Conservation (phyloP, 2,888 invertebrate genomes). For the Eupeodes luniger region DNA sequence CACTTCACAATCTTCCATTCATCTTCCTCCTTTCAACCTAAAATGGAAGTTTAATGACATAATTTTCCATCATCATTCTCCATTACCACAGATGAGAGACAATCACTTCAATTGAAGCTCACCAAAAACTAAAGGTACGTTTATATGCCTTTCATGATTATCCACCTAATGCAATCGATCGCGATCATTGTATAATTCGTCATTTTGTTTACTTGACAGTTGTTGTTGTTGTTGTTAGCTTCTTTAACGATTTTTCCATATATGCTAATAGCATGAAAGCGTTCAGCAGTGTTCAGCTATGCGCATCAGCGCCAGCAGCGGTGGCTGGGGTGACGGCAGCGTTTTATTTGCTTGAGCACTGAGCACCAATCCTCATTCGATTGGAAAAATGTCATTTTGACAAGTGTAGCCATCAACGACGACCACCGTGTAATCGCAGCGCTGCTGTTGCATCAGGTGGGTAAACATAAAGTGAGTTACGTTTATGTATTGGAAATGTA, state of each 20-base stretch:
- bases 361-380: conserved; percentile 30
- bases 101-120: conserved; percentile 51
- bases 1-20: conserved; percentile 38
- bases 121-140: neutral
- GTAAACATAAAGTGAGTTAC: conserved; percentile 57
- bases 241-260: neutral
- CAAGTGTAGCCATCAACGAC: conserved; percentile 59
- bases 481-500: conserved; percentile 38
- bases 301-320: too few relatives aligned
- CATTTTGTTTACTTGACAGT: conserved; percentile 13
- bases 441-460: conserved; percentile 47
- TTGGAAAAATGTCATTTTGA: conserved; percentile 66
- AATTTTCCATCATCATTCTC: conserved; percentile 66
- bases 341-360: neutral
- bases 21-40: conserved; percentile 38
- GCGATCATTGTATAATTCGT: conserved; percentile 31
- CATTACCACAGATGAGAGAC: neutral
- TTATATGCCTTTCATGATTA: neutral
- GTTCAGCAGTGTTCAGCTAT: conserved; percentile 1
- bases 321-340: too few relatives aligned
- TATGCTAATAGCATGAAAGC: neutral
- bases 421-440: conserved; percentile 58
- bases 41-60: conserved; percentile 68
- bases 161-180: conserved; percentile 48
- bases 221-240: conserved; percentile 15